These are phyloP conservation scores for Neosilurus mollespiculum DNA, from an alignment of 2,797 vertebrate genomes.

Conservation along the genomic window DNA sequence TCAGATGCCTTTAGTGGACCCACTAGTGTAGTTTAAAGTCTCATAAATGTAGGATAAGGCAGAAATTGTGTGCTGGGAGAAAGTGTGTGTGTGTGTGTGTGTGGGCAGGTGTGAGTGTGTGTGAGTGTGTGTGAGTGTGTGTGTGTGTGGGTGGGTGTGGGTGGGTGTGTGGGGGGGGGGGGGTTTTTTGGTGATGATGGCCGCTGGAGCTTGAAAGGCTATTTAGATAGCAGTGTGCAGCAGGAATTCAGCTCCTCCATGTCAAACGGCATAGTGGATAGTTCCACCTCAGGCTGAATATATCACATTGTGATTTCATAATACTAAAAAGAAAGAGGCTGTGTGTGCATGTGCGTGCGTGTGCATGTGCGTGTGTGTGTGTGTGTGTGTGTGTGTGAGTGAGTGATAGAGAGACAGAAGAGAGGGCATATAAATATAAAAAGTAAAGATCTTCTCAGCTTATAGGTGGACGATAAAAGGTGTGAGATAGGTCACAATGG, in stretches of 20 bases:
- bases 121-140: constrained; percentile 60
- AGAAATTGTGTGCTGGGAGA: constrained; percentile 35
- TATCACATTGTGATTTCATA: constrained; percentile 79
- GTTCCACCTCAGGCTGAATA: constrained; percentile 76
- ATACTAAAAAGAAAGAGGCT: constrained; percentile 53
- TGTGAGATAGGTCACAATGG: constrained; percentile 54
- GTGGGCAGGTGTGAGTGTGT: constrained; percentile 45
- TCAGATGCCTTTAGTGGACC: constrained; percentile 56
- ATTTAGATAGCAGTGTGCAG: constrained; percentile 61
- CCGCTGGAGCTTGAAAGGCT: constrained; percentile 47
- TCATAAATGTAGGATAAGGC: constrained; percentile 60
- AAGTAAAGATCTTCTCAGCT: constrained; percentile 59
- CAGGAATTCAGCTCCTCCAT: constrained; percentile 64
- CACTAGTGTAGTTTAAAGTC: constrained; percentile 54
- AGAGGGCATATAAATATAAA: constrained; percentile 45
- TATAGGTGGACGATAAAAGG: constrained; percentile 49
- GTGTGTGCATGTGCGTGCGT: constrained; percentile 12
- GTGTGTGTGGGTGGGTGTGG: too few relatives aligned
- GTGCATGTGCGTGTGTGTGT: constrained; percentile 22
- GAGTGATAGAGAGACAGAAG: neutral
- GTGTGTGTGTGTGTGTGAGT: neutral
- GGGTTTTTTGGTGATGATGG: too few relatives aligned
- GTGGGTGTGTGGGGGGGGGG: neutral
- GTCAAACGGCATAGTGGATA: constrained; percentile 76
- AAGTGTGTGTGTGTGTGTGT: constrained; percentile 59